Conservation (phyloP, 1,140 invertebrate species). For the Condylostylus longicornis region DNA sequence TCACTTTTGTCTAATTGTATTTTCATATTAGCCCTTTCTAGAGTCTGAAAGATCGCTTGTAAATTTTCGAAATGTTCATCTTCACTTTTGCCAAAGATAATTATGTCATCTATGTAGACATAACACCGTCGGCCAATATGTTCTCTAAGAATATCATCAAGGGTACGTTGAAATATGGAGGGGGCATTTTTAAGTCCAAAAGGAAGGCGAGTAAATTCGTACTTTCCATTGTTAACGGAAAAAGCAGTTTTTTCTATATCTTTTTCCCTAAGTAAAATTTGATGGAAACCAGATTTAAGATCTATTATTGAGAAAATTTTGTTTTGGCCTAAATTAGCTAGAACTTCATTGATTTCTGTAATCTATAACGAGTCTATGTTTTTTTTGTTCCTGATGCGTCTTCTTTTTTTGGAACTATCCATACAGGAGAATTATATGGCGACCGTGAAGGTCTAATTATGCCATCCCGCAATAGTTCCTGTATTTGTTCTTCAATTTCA, state of each 20-base stretch:
- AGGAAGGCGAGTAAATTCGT: conserved; percentile 1
- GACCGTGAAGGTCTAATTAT: conserved; percentile 17
- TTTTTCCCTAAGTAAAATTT: conserved; percentile 22
- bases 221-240: conserved; percentile 14
- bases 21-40: conserved; percentile 13
- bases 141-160: too few relatives aligned
- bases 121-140: too few relatives aligned
- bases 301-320: conserved; percentile 33
- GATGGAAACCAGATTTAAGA: conserved; percentile 33
- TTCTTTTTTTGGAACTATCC: conserved; percentile 4
- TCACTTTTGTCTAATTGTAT: conserved; percentile 16
- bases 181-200: too few relatives aligned
- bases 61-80: conserved; percentile 6
- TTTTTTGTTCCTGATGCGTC: conserved; percentile 20
- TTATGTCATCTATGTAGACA: too few relatives aligned
- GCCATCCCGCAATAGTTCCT: conserved; percentile 14
- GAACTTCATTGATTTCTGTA: conserved; percentile 29
- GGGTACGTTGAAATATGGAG: too few relatives aligned
- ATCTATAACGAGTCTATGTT: conserved; percentile 21
- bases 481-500: conserved; percentile 15
- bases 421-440: conserved; percentile 6
- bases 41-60: conserved; percentile 12
- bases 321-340: conserved; percentile 27
- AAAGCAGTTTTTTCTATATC: conserved; percentile 27
- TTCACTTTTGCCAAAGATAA: conserved; percentile 6